These are phyloP conservation scores for Pseudochromis fuscus DNA, from an alignment of 2,797 vertebrate genomes.

Conservation along the genomic window DNA sequence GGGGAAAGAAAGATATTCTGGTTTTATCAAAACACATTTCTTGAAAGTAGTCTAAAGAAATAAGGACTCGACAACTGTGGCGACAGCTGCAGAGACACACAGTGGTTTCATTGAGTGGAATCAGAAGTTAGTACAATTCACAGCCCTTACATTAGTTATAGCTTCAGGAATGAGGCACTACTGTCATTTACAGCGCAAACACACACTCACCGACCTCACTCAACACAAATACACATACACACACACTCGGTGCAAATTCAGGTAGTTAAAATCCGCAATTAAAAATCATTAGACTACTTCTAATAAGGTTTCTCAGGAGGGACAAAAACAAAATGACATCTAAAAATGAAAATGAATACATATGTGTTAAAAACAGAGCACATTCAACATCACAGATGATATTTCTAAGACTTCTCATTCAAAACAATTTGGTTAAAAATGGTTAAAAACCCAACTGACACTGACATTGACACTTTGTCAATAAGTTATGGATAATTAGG, in stretches of 20 bases:
- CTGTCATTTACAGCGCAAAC: slow-evolving; percentile 43
- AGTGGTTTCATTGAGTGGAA: slow-evolving; percentile 3
- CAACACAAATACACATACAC: slow-evolving; percentile 1
- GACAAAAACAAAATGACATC: slow-evolving; percentile 27
- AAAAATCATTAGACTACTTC: slow-evolving; percentile 38
- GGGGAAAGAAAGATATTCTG: neutral
- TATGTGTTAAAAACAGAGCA: slow-evolving; percentile 33
- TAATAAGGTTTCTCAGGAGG: slow-evolving; percentile 16
- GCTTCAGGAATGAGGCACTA: slow-evolving; percentile 69
- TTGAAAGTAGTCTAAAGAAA: neutral
- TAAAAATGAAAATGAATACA: slow-evolving; percentile 31
- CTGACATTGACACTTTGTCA: slow-evolving; percentile 27
- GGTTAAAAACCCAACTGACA: slow-evolving; percentile 39
- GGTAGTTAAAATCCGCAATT: slow-evolving; percentile 48
- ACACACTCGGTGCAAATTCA: slow-evolving; percentile 52
- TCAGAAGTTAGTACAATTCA: slow-evolving; percentile 17
- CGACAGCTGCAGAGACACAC: slow-evolving; percentile 8
- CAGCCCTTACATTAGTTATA: slow-evolving; percentile 57
- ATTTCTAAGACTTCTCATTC: slow-evolving; percentile 7
- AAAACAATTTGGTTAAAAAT: slow-evolving; percentile 43
- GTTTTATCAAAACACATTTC: neutral
- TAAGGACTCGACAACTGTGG: neutral
- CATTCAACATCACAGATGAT: slow-evolving; percentile 27
- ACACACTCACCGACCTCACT: slow-evolving; percentile 1
- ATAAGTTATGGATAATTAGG: slow-evolving; percentile 62